Conservation (phyloP, 2,797 vertebrate species). For the Taenioides sp. region DNA sequence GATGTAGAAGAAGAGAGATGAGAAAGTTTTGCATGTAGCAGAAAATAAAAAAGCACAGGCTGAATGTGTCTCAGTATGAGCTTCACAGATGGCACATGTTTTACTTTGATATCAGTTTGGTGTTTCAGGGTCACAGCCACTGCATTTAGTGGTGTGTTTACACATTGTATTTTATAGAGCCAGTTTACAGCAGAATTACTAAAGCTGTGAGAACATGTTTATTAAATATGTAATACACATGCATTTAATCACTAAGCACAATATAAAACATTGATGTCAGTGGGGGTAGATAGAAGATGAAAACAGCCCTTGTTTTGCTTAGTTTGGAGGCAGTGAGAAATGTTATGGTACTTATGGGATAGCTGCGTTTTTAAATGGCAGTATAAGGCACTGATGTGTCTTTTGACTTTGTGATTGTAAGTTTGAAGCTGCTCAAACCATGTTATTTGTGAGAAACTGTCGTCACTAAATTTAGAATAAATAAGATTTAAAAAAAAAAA, state of each 20-base stretch:
- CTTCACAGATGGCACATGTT: conserved; percentile 21
- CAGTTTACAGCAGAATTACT: conserved; percentile 30
- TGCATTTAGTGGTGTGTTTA: conserved; percentile 14
- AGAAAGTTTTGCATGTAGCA: conserved; percentile 65
- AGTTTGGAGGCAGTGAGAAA: conserved; percentile 2
- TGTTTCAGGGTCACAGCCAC: conserved; percentile 17
- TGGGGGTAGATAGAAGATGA: not conserved
- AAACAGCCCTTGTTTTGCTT: conserved; percentile 5
- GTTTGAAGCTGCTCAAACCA: conserved; percentile 61
- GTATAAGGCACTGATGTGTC: conserved; percentile 22
- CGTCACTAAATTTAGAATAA: conserved; percentile 38
- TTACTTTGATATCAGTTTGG: conserved; percentile 21
- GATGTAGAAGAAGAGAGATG: conserved; percentile 29
- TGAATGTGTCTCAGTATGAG: conserved; percentile 43
- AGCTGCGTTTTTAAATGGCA: conserved; percentile 36
- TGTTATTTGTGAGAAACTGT: conserved; percentile 55
- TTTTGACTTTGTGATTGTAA: conserved; percentile 48
- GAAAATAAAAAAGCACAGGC: conserved; percentile 32
- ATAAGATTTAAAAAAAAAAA: conserved; percentile 54
- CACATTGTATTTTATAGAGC: conserved; percentile 30
- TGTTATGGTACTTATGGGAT: conserved; percentile 55
- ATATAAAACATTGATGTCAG: not conserved
- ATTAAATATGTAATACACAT: conserved; percentile 26
- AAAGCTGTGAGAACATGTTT: conserved; percentile 45
- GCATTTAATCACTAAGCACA: conserved; percentile 13